Evolutionary conservation across 2,797 vertebrate species (phyloP).

Genomic region (Smutsia temminckii): DNA sequence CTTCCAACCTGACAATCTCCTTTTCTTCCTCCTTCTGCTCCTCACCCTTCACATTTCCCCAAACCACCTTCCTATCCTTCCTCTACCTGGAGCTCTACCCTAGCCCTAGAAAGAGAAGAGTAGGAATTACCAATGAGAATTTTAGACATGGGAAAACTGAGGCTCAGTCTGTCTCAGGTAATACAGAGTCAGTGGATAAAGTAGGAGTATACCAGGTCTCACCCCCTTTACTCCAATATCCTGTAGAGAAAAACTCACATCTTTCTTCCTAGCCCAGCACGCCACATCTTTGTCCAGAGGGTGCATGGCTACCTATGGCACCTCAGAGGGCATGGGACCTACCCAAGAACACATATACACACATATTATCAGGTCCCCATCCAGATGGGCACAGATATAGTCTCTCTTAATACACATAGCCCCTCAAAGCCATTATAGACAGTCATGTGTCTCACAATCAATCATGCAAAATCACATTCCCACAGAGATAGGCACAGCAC

Average conservation of each 20-base stretch:
- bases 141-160: neutral
- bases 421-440: neutral
- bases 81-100: neutral
- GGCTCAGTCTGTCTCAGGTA: neutral
- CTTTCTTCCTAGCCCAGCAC: neutral
- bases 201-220: neutral
- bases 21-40: neutral
- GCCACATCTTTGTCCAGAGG: neutral
- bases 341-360: neutral
- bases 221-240: neutral
- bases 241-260: conserved; percentile 1
- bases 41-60: neutral
- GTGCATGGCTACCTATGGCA: neutral
- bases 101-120: neutral
- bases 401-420: conserved; percentile 13
- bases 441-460: neutral
- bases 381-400: neutral
- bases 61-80: neutral
- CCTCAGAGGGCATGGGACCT: neutral
- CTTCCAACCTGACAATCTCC: neutral
- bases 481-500: neutral
- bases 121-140: neutral
- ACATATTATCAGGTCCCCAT: neutral
- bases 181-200: neutral
- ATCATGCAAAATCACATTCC: neutral